Evolutionary conservation across 1,140 invertebrate species (phyloP).

Genomic region (Battus philenor): DNA sequence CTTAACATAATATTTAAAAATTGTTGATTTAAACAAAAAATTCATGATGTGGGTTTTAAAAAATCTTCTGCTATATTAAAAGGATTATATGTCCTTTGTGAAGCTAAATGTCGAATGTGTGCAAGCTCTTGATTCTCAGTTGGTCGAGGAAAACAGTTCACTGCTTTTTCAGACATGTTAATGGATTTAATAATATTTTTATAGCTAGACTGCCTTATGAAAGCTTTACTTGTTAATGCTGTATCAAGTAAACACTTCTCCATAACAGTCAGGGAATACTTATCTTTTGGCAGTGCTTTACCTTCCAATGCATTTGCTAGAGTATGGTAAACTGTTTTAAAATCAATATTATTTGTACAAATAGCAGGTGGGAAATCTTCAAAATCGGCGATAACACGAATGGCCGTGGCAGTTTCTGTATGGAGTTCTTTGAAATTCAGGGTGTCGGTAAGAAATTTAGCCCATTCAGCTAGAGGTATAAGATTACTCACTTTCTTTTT

Average conservation of each 20-base stretch:
- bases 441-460: constrained; percentile 40
- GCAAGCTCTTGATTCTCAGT: constrained; percentile 33
- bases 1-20: not conserved
- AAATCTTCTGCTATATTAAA: constrained; percentile 41
- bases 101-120: constrained; percentile 34
- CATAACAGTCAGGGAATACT: constrained; percentile 27
- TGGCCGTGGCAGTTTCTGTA: constrained; percentile 47
- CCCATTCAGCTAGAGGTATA: constrained; percentile 46
- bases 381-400: constrained; percentile 56
- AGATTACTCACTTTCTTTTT: constrained; percentile 15
- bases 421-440: constrained; percentile 39
- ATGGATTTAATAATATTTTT: constrained; percentile 34
- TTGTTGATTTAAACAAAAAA: not conserved
- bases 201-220: constrained; percentile 29
- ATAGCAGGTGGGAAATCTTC: constrained; percentile 39
- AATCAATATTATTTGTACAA: constrained; percentile 44
- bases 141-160: constrained; percentile 26
- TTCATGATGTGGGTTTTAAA: constrained; percentile 26
- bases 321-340: constrained; percentile 42
- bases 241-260: constrained; percentile 55
- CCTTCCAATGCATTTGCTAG: constrained; percentile 64
- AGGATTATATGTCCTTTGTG: constrained; percentile 50
- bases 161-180: constrained; percentile 27
- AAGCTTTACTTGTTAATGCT: constrained; percentile 45
- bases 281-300: constrained; percentile 40